A percentile compares a stretch with the other conserved stretches of the same genome.
Evolutionary conservation across 2,888 invertebrate species (phyloP).

Genomic region (Megastigmus dorsalis): DNA sequence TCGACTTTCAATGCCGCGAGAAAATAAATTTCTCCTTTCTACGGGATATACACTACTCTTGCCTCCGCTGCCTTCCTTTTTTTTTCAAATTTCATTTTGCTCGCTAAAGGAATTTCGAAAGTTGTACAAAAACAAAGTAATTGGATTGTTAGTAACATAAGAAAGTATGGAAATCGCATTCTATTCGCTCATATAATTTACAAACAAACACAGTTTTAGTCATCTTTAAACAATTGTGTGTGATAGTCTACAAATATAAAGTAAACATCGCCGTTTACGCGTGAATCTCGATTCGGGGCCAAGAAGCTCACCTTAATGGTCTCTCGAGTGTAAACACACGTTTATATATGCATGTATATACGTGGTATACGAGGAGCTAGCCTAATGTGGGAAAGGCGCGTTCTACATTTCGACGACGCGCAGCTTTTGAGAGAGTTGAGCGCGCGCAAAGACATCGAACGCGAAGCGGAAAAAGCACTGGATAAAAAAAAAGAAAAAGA

Average conservation of each 20-base stretch:
- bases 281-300: not conserved
- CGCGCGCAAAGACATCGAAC: not conserved
- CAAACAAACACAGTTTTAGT: too few species aligned
- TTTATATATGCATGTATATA: not conserved
- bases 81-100: constrained; percentile 11
- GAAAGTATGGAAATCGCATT: not conserved
- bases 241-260: too few species aligned
- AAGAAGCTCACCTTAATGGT: constrained; percentile 9
- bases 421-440: constrained; percentile 9
- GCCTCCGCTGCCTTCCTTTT: not conserved
- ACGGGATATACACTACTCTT: too few species aligned
- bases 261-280: too few species aligned
- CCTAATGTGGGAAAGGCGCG: constrained; percentile 24
- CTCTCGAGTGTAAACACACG: too few species aligned
- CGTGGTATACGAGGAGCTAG: not conserved
- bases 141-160: too few species aligned
- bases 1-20: constrained; percentile 3
- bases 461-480: not conserved
- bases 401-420: constrained; percentile 9
- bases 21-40: constrained; percentile 42
- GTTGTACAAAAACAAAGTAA: not conserved
- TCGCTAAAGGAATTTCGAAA: not conserved
- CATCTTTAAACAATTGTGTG: too few species aligned
- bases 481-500: not conserved
- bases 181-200: too few species aligned